A percentile compares a stretch with the other conserved stretches of the same genome.
These are phyloP conservation scores for Otolemur crassicaudatus DNA, from an alignment of 2,797 vertebrate genomes.

Conservation along the genomic window DNA sequence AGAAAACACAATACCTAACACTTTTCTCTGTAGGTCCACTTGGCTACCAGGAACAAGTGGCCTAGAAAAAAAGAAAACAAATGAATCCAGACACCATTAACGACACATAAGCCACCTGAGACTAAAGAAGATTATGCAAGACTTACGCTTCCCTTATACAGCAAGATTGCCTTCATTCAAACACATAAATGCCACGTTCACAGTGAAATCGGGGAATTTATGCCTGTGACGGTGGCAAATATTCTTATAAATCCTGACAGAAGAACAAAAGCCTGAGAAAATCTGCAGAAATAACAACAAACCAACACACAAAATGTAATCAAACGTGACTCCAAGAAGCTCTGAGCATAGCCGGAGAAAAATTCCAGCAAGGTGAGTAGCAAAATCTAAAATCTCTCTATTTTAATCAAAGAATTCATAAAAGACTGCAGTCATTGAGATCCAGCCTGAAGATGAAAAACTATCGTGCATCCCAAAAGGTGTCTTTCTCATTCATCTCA, in stretches of 20 bases:
- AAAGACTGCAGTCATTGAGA: not conserved
- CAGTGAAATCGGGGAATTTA: not conserved
- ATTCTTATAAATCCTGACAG: not conserved
- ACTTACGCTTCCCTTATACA: not conserved
- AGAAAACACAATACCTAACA: not conserved
- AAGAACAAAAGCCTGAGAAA: not conserved
- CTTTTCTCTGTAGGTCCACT: not conserved
- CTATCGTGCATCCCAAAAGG: not conserved
- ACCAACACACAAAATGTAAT: not conserved
- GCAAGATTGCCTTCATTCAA: not conserved
- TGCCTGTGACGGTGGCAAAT: not conserved
- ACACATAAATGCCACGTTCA: not conserved
- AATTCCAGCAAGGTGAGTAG: not conserved
- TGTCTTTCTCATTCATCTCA: slow-evolving; percentile 32
- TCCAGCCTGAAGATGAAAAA: slow-evolving; percentile 7
- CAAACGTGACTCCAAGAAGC: not conserved
- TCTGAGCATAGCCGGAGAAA: not conserved
- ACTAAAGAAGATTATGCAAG: not conserved
- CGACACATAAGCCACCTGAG: not conserved
- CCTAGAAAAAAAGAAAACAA: not conserved
- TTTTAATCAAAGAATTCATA: not conserved
- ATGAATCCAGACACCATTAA: not conserved
- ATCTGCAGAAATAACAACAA: not conserved
- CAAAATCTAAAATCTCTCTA: not conserved
- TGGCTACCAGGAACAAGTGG: not conserved